A percentile compares a stretch with the other conserved stretches of the same genome.
phyloP scores from a whole-genome alignment of 2,797 vertebrate species.

The Lithobates sylvaticus region DNA sequence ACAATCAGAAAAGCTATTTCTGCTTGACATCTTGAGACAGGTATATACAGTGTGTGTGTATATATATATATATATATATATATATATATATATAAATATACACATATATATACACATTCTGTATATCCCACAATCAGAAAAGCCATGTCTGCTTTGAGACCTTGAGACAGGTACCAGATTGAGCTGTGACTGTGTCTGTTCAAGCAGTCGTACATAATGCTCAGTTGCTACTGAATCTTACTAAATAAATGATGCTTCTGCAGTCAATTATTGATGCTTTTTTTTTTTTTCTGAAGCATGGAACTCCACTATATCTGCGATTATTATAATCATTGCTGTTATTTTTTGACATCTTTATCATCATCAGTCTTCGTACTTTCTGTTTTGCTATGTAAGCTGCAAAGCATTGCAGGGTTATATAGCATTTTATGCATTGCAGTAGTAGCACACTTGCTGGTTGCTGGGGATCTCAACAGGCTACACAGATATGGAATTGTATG shows the following conservation, averaged over 20 bases:
- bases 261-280: constrained; percentile 37
- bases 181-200: constrained; percentile 22
- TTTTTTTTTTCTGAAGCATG: neutral
- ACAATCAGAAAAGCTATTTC: too few relatives aligned
- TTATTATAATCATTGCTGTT: neutral
- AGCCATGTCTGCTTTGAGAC: neutral
- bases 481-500: neutral
- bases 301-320: neutral
- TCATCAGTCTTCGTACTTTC: neutral
- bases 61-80: too few relatives aligned
- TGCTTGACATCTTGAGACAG: too few relatives aligned
- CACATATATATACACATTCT: too few relatives aligned
- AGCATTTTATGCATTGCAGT: constrained; percentile 10
- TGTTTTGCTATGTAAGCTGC: neutral
- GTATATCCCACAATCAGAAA: too few relatives aligned
- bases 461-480: neutral
- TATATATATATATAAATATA: too few relatives aligned
- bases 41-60: too few relatives aligned
- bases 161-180: constrained; percentile 1
- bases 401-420: constrained; percentile 3
- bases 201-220: constrained; percentile 46
- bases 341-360: neutral
- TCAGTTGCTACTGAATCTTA: neutral
- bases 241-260: constrained; percentile 47
- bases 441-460: neutral